These are phyloP conservation scores for honey bee (Apis mellifera) DNA, from an alignment of 1,140 invertebrate species.

Conservation along the genomic window DNA sequence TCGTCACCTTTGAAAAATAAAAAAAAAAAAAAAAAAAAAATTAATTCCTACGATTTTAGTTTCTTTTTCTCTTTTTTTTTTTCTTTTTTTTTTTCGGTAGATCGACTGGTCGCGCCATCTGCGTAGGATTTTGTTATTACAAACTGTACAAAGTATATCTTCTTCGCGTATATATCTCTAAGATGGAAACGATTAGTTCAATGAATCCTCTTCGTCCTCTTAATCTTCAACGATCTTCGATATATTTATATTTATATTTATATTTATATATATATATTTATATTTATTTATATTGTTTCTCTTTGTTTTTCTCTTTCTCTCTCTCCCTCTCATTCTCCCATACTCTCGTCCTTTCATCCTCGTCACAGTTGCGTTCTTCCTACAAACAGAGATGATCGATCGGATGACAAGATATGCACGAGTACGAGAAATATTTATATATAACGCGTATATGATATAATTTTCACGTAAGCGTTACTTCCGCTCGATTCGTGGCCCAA, in stretches of 20 bases:
- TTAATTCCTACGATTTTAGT: neutral
- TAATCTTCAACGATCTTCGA: constrained; percentile 38
- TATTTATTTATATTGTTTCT: constrained; percentile 20
- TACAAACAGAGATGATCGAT: constrained; percentile 47
- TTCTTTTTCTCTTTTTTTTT: neutral
- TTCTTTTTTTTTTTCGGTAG: neutral
- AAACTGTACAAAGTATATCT: constrained; percentile 65
- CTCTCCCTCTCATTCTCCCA: neutral
- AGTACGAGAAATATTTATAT: neutral
- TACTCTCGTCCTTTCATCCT: neutral
- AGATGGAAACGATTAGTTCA: constrained; percentile 52
- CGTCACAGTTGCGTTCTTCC: constrained; percentile 35
- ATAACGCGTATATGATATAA: neutral
- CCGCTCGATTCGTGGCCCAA: too few species aligned
- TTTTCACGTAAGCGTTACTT: neutral
- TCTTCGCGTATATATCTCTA: constrained; percentile 38
- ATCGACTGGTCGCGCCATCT: neutral
- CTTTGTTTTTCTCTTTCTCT: too few species aligned
- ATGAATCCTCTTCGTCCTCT: constrained; percentile 46
- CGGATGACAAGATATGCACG: constrained; percentile 8
- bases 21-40: neutral
- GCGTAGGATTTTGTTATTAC: constrained; percentile 57
- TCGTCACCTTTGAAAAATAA: neutral
- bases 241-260: constrained; percentile 36
- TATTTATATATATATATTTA: constrained; percentile 33